Conservation (phyloP, 1,140 invertebrate genomes). For the Bombus consobrinus region DNA sequence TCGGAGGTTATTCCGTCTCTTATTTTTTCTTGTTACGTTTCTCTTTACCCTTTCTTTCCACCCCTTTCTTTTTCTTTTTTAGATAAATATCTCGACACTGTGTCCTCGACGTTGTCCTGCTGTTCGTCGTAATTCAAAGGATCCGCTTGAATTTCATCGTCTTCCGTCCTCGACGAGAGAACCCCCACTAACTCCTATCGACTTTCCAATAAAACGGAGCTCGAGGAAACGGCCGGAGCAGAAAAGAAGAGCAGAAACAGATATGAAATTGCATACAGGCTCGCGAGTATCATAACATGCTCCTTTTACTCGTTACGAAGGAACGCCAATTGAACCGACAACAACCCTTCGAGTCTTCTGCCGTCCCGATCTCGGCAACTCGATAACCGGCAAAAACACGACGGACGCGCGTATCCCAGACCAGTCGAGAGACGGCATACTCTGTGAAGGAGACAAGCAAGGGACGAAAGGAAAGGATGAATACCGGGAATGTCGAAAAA, state of each 20-base stretch:
- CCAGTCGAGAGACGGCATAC: not conserved
- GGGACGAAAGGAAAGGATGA: not conserved
- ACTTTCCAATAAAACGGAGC: conserved; percentile 28
- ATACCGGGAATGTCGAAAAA: conserved; percentile 36
- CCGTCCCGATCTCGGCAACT: not conserved
- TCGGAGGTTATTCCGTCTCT: not conserved
- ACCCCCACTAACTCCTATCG: not conserved
- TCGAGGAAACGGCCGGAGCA: not conserved
- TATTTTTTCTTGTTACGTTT: not conserved
- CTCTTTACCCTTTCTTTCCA: not conserved
- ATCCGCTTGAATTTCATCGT: conserved; percentile 5
- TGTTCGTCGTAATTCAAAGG: conserved; percentile 12
- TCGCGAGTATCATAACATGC: conserved; percentile 45
- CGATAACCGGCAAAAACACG: conserved; percentile 38
- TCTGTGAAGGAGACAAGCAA: no score
- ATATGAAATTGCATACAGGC: conserved; percentile 44
- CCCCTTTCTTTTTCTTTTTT: not conserved
- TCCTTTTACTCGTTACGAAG: conserved; percentile 39
- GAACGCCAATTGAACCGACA: conserved; percentile 46
- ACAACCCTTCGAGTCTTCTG: conserved; percentile 33
- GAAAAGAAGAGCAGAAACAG: not conserved
- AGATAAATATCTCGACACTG: not conserved
- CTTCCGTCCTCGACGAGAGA: not conserved
- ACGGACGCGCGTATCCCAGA: conserved; percentile 9
- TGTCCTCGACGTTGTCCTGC: not conserved